These are phyloP conservation scores for Saguinus imperator DNA, from an alignment of 2,113 vertebrate species.

Conservation along the genomic window DNA sequence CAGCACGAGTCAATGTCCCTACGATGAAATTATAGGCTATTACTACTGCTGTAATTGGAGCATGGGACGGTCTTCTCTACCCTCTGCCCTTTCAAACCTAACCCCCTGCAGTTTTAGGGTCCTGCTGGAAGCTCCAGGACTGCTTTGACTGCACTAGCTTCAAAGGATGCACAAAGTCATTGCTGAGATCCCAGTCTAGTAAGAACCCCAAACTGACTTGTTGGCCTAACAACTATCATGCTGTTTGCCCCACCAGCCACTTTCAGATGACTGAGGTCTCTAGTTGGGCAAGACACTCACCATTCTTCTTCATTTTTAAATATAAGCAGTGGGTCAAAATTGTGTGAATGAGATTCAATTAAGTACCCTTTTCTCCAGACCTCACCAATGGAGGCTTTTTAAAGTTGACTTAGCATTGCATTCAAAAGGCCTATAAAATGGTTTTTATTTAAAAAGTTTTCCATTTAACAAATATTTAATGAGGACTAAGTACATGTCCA, in stretches of 20 bases:
- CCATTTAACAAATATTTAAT: constrained; percentile 25
- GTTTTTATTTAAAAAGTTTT: neutral
- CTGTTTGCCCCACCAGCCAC: neutral
- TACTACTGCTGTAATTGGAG: neutral
- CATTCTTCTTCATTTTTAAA: neutral
- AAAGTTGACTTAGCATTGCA: neutral
- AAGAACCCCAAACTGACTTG: neutral
- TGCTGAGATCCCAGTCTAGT: neutral
- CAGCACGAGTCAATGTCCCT: neutral
- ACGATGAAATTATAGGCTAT: neutral
- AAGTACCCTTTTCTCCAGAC: neutral
- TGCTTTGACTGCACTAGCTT: neutral
- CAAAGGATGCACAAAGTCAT: neutral
- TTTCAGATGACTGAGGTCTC: neutral
- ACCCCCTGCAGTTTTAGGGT: neutral
- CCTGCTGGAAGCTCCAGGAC: neutral
- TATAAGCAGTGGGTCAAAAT: neutral
- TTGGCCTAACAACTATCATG: neutral
- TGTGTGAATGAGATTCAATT: neutral
- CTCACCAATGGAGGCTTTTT: neutral
- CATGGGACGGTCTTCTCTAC: neutral
- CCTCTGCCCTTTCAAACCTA: neutral
- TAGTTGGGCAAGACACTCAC: neutral
- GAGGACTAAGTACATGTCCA: neutral
- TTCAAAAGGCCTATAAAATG: neutral